phyloP scores from a whole-genome alignment of 2,888 invertebrate genomes.

The Cephus pulcher region DNA sequence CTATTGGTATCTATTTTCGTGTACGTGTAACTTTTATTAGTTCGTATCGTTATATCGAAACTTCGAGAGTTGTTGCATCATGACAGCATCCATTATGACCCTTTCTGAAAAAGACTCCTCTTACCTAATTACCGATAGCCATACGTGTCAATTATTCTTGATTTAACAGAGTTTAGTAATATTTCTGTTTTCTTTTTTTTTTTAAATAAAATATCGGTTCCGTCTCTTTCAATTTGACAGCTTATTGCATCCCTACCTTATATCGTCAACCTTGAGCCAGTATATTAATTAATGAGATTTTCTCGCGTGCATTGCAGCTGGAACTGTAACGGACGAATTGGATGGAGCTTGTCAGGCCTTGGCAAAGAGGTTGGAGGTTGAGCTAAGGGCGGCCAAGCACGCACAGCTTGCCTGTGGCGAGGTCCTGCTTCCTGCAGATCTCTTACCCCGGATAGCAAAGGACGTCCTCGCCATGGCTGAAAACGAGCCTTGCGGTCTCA shows the following conservation, averaged over 20 bases:
- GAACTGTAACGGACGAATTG: conserved; percentile 66
- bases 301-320: conserved; percentile 58
- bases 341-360: conserved; percentile 75
- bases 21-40: neutral
- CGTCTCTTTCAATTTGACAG: neutral
- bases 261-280: neutral
- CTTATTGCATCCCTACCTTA: neutral
- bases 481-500: conserved; percentile 89
- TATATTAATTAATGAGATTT: conserved; percentile 7
- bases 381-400: conserved; percentile 83
- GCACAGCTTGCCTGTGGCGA: conserved; percentile 86
- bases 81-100: neutral
- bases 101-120: neutral
- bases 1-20: neutral
- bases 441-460: conserved; percentile 81
- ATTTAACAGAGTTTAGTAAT: neutral
- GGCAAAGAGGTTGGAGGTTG: conserved; percentile 81
- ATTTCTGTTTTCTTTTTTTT: neutral
- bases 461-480: conserved; percentile 87
- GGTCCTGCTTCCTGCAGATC: conserved; percentile 85
- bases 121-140: neutral
- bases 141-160: neutral
- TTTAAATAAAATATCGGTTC: neutral
- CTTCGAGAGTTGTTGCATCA: neutral
- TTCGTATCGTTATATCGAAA: neutral